Base-by-base conservation (phyloP, 2,113 vertebrate species). In the Hemiprocne comata region DNA sequence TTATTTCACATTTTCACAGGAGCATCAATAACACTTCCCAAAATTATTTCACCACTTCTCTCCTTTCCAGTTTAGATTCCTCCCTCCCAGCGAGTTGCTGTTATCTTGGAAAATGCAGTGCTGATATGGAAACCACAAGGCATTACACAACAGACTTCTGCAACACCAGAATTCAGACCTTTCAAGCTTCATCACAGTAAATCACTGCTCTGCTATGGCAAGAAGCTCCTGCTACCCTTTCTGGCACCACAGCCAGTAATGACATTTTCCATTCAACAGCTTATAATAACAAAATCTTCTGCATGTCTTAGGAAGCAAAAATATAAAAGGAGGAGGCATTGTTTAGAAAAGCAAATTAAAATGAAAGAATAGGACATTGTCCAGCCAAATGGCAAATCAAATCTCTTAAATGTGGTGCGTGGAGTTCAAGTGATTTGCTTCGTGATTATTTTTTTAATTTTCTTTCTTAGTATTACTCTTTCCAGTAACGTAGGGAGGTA, bases 351-450 rank as follows among this genome's bases (percentile, higher is more conserved):
- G 8, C 3, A 1, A 60, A 80, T 25, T 1, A n/a, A 20, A 57
- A 23, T 2, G 1, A 11, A 87, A 24, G 4, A 25, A 12, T 1
- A 29, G 13, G 84, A 6, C 1, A 31, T 3, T 38, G 13, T 20
- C 42, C 26, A 44, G 51, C 7, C 46, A 70, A 65, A 36, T 6
- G 24, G 55, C 16, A 91, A 64, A 78, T 16, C 20, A 44, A 61
- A 57, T 31, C 17, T 54, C 4, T 25, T 29, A 62, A 29, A 20
- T 14, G 34, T 2, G 28, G 9, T 9, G 58, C 10, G 20, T 0
- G 0, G 20, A 62, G 16, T 24, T 54, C 51, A 83, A 73, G 65
- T 3, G 31, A 36, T 11, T 5, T 10, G 17, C 15, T 85, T 54
- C 9, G 3, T 5, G 9, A 34, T 17, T 4, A 13, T 50, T 26